Percentiles rank a stretch among this genome's conserved stretches.
phyloP scores from a whole-genome alignment of 2,888 invertebrate genomes.

The Drosophila mercatorum region DNA sequence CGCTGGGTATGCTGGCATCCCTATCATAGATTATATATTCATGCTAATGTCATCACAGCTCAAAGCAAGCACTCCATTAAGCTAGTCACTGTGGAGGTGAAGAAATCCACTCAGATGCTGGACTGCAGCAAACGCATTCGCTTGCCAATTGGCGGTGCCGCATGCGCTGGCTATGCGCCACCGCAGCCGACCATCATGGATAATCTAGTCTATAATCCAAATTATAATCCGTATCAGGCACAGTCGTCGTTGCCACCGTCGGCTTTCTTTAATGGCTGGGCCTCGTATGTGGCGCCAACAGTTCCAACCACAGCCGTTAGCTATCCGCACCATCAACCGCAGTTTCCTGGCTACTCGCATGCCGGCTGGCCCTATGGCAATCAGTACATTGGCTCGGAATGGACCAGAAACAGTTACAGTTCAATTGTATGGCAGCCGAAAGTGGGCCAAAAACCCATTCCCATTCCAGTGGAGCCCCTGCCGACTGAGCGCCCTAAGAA shows the following conservation, averaged over 20 bases:
- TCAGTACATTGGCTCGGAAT: conserved; percentile 49
- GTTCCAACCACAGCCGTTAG: conserved; percentile 10
- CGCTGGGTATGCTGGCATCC: conserved; percentile 71
- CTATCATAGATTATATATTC: neutral
- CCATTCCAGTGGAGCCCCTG: conserved; percentile 12
- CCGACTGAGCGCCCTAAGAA: conserved; percentile 40
- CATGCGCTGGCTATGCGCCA: conserved; percentile 76
- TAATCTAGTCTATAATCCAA: conserved; percentile 40
- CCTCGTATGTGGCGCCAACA: conserved; percentile 69
- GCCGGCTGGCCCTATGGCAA: conserved; percentile 46
- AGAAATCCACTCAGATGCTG: conserved; percentile 80
- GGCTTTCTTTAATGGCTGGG: conserved; percentile 74
- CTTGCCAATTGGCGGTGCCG: conserved; percentile 80
- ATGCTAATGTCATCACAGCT: conserved; percentile 44
- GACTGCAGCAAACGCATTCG: conserved; percentile 80
- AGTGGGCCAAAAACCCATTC: conserved; percentile 27
- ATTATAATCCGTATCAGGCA: conserved; percentile 65
- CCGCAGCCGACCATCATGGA: conserved; percentile 67
- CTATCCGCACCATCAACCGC: conserved; percentile 22
- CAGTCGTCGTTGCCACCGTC: conserved; percentile 66
- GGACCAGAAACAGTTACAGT: conserved; percentile 27
- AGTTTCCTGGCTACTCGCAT: conserved; percentile 19
- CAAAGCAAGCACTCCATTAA: conserved; percentile 79
- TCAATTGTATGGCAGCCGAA: conserved; percentile 36
- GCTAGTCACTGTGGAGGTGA: conserved; percentile 77